Conservation (phyloP, 2,888 invertebrate species). For the Mesorhabditis belari region DNA sequence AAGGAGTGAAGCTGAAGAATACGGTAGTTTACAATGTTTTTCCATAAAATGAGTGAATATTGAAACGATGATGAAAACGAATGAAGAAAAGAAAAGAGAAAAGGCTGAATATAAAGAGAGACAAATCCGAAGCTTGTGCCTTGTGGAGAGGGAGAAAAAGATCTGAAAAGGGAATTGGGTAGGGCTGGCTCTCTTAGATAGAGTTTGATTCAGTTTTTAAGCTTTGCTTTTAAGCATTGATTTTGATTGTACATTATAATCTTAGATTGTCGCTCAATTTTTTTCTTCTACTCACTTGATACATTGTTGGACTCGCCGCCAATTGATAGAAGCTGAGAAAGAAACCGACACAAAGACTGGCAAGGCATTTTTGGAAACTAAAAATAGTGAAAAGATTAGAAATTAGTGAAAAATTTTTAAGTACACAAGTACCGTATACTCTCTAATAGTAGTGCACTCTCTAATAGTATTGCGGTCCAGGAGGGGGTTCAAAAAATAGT, state of each 20-base stretch:
- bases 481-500: no score
- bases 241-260: background rate
- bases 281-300: constrained; percentile 14
- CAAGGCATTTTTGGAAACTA: constrained; percentile 8
- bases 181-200: background rate
- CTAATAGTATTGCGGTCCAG: no score
- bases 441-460: no score
- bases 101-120: constrained; percentile 29
- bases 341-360: constrained; percentile 20
- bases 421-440: no score
- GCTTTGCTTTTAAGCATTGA: background rate
- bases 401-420: no score
- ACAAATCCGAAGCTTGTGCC: constrained; percentile 30
- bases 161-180: constrained; percentile 5
- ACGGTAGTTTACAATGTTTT: background rate
- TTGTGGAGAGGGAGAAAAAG: constrained; percentile 26
- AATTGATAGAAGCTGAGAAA: constrained; percentile 20
- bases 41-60: constrained; percentile 24
- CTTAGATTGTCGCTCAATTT: background rate
- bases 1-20: background rate
- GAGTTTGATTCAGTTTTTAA: background rate
- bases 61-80: constrained; percentile 24
- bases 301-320: constrained; percentile 19
- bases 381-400: no score
- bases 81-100: constrained; percentile 19